These are phyloP conservation scores for Tragelaphus scriptus DNA, from an alignment of 2,113 vertebrate species.

Conservation along the genomic window DNA sequence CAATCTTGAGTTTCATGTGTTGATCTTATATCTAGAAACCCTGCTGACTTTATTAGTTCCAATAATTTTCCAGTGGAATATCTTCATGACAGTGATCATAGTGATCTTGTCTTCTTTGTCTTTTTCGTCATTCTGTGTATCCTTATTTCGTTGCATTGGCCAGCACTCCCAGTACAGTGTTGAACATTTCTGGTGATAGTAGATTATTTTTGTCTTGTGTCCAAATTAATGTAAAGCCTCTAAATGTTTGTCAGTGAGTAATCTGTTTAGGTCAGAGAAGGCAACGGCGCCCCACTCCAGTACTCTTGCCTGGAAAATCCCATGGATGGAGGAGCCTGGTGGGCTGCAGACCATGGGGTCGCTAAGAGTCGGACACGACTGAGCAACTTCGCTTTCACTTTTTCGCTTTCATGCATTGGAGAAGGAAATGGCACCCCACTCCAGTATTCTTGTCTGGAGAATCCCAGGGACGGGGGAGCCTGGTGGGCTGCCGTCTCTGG, in stretches of 20 bases:
- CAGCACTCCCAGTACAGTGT: not conserved
- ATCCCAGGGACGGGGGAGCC: no score
- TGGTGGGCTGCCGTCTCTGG: no score
- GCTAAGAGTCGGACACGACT: no score
- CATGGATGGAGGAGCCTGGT: no score
- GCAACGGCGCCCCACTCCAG: no score
- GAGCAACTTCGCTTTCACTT: no score
- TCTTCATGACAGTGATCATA: not conserved
- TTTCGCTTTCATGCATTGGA: no score
- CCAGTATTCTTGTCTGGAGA: no score
- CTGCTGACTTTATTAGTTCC: constrained; percentile 26
- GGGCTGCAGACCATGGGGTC: no score
- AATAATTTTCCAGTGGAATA: not conserved
- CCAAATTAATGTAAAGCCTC: not conserved
- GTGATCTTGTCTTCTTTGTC: not conserved
- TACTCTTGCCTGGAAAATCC: no score
- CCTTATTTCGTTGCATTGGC: not conserved
- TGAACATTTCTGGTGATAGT: not conserved
- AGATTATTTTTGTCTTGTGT: not conserved
- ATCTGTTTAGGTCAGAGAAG: not conserved
- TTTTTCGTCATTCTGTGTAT: not conserved
- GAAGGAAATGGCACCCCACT: no score
- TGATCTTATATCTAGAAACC: not conserved
- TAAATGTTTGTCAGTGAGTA: not conserved
- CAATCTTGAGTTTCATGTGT: not conserved